Base-by-base conservation (phyloP, 2,888 invertebrate species). In the Drosophila koepferae region DNA sequence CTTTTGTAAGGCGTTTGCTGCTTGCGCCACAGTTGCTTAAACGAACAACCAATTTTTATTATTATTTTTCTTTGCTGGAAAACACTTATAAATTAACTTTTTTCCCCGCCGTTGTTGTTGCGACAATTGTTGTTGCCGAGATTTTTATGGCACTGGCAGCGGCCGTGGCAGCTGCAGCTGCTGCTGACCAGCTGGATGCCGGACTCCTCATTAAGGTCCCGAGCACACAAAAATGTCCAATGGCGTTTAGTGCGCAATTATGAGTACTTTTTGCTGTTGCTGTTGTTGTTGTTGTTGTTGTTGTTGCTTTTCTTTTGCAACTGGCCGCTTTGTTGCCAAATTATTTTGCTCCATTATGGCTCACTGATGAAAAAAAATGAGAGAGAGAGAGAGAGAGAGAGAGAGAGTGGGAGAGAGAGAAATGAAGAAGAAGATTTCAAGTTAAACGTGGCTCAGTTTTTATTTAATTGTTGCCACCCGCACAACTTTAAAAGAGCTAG, bases 211-310 rank as follows among this genome's bases (percentile, higher is more conserved):
- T 80, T 79, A 68, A 75, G 75, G 63, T 64, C 55, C 64, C 20
- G 48, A 51, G 75, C 53, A 67, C 49, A 62, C 56, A 77, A 86
- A 88, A 88, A 76, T 83, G 83, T 83, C 88, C 83, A 85, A 85
- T 85, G 83, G 72, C 88, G 80, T 83, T 83, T 83, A 83, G 88
- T 82, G 82, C 61, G 74, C 88, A 87, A 83, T 88, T 83, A 87
- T 88, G 86, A 87, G 68, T 76, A 28, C 55, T 55, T 3, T 76
- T 44, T 34, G 34, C 18, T 44, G 63, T 65, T 71, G 63, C 63
- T 71, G 64, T 70, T 69, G 61, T 62, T 58, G 55, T 71, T 62
- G 55, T 41, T 40, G 55, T 70, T 70, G 68, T 59, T 68, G 67
- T 70, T 77, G 76, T 69, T 76, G 70, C 70, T 67, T 61, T 65